Percentiles rank a stretch among this genome's conserved stretches.
Evolutionary conservation across 2,888 invertebrate species (phyloP).

Genomic region (Leptogaster cylindrica): DNA sequence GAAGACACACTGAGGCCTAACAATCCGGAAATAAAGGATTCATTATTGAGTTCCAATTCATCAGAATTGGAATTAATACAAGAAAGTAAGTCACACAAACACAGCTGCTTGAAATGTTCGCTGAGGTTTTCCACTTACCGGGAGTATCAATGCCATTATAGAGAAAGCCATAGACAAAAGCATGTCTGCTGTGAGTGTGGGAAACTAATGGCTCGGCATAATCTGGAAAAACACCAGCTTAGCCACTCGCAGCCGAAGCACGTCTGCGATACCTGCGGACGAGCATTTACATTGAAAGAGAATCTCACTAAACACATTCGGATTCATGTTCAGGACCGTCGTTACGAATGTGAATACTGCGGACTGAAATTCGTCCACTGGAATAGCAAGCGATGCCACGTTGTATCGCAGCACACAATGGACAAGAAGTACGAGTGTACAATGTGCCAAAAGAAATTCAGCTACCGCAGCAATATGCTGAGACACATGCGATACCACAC

Average conservation of each 20-base stretch:
- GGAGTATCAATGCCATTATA: constrained; percentile 11
- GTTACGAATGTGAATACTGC: constrained; percentile 41
- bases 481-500: constrained; percentile 41
- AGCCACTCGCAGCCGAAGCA: neutral
- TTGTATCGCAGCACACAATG: constrained; percentile 35
- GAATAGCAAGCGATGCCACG: constrained; percentile 41
- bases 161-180: neutral
- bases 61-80: too few relatives aligned
- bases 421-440: constrained; percentile 42
- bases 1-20: neutral
- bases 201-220: constrained; percentile 23
- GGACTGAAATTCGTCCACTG: constrained; percentile 43
- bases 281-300: constrained; percentile 8
- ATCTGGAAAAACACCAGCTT: constrained; percentile 37
- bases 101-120: constrained; percentile 3
- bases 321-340: constrained; percentile 21
- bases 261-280: constrained; percentile 16
- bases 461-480: constrained; percentile 34
- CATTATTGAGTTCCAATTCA: too few relatives aligned
- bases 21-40: too few relatives aligned
- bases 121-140: neutral
- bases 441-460: constrained; percentile 37
- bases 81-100: neutral
- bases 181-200: constrained; percentile 42
- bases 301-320: constrained; percentile 23